phyloP scores from a whole-genome alignment of 1,140 invertebrate species.

The Globodera rostochiensis region DNA sequence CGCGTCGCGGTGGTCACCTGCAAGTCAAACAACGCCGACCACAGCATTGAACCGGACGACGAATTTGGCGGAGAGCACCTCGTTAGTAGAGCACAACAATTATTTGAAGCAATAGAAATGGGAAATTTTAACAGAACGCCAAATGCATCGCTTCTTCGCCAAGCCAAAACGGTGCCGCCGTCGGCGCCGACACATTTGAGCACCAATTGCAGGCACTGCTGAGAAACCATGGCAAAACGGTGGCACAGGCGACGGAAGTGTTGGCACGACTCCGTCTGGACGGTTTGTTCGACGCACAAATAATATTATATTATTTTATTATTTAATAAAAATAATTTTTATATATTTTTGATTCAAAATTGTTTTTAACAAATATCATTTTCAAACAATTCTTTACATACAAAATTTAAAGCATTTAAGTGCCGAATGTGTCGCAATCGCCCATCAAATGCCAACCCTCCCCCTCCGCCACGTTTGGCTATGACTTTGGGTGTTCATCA shows the following conservation, averaged over 20 bases:
- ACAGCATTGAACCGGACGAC: slow-evolving; percentile 16
- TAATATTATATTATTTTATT: too few species aligned
- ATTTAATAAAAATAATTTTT: too few species aligned
- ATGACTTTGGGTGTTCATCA: not conserved
- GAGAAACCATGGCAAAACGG: slow-evolving; percentile 36
- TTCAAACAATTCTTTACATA: too few species aligned
- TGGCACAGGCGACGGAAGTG: slow-evolving; percentile 26
- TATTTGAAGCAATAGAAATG: too few species aligned
- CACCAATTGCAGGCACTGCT: slow-evolving; percentile 32
- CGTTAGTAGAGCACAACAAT: not conserved
- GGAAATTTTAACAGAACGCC: too few species aligned
- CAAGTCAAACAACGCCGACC: slow-evolving; percentile 32
- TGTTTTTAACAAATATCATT: too few species aligned
- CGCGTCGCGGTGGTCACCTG: slow-evolving; percentile 54
- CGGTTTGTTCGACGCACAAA: too few species aligned
- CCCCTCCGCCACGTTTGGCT: not conserved
- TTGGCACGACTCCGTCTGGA: not conserved
- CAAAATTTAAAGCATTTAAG: not conserved
- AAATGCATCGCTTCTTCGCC: too few species aligned
- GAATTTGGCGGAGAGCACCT: slow-evolving; percentile 16
- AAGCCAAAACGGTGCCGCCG: too few species aligned
- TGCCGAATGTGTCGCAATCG: not conserved
- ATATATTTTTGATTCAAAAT: too few species aligned
- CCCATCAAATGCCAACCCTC: not conserved
- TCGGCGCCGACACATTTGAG: too few species aligned